A percentile compares a stretch with the other conserved stretches of the same genome.
Conservation (phyloP, 2,888 invertebrate genomes). For the Pseudolycoriella hygida region DNA sequence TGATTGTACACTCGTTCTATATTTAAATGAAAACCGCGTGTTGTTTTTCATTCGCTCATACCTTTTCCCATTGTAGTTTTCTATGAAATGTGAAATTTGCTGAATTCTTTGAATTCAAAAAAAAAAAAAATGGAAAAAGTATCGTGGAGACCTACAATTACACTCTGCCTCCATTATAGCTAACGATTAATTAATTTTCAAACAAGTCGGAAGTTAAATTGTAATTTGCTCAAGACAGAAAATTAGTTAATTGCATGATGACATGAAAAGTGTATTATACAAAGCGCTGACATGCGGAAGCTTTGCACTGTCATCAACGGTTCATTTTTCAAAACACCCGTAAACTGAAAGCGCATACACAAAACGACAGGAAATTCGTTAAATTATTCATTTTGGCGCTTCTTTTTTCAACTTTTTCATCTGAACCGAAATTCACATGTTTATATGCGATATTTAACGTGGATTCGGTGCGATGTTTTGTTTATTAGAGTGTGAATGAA, state of each 20-base stretch:
- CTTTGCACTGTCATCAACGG: slow-evolving; percentile 2
- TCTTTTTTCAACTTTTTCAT: neutral
- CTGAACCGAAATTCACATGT: neutral
- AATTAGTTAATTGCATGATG: slow-evolving; percentile 5
- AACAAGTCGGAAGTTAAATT: slow-evolving; percentile 5
- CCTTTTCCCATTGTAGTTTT: too few relatives aligned
- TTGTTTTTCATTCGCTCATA: too few relatives aligned
- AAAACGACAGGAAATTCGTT: neutral
- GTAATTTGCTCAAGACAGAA: slow-evolving; percentile 4
- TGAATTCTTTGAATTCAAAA: too few relatives aligned
- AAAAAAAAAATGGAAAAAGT: too few relatives aligned
- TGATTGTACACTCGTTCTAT: too few relatives aligned
- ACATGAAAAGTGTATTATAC: slow-evolving; percentile 2
- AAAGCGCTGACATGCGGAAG: neutral
- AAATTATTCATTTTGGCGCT: neutral
- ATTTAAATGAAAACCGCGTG: too few relatives aligned
- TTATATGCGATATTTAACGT: neutral
- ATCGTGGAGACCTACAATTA: too few relatives aligned
- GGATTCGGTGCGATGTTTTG: too few relatives aligned
- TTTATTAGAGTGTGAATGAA: too few relatives aligned
- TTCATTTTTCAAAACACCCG: slow-evolving; percentile 2
- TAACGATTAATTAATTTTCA: slow-evolving; percentile 6
- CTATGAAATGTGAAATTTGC: too few relatives aligned
- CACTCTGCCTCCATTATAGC: too few relatives aligned
- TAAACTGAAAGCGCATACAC: neutral